Evolutionary conservation across 1,140 invertebrate species (phyloP), one percentile per base, ranked within the genome.

Genomic region (Eriocheir sinensis): DNA sequence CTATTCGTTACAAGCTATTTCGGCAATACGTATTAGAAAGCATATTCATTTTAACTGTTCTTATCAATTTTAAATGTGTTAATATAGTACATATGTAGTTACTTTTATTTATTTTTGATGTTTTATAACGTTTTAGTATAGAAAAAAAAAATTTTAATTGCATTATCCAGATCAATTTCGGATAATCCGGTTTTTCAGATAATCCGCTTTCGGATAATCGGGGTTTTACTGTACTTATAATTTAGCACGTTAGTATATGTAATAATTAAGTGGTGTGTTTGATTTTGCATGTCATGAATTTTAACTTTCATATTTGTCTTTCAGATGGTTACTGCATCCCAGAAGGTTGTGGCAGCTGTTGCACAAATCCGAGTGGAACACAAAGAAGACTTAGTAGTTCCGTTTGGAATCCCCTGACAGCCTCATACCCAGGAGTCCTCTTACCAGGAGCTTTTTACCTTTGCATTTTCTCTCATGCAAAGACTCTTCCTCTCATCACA

Each of bases 341-440:
- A 94, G 80, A 94, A 94, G 53, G 89, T 94, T 30, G 89, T 91
- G 4, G 83, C 94, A 72, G 94, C 94, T 40, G n/a, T 94, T 81
- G 12, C 80, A n/a, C 89, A 94, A 44, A 91, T 94, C 32, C 91
- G 91, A 79, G 94, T 94, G 80, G 94, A 94, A 27, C 94, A 94
- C 44, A 94, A 94, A 40, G 94, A 94, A 41, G 94, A 94, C 48
- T 91, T 94, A 40, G 94, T 94, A 34, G 94, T 94, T 53, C 94
- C 94, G 27, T 94, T 94, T 79, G 94, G 94, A 21, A 94, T 91
- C 44, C 94, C 94, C 32, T 94, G 94, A 94, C 94, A 94, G 34
- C 36, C 91, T 53, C 85, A 38, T n/a, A 48, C 17, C 88, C 38
- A 44, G 40, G 85, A 93, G 86, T 86, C 93, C 3, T 89, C 93